phyloP scores from a whole-genome alignment of 2,888 invertebrate genomes.

The Limnephilus rhombicus region DNA sequence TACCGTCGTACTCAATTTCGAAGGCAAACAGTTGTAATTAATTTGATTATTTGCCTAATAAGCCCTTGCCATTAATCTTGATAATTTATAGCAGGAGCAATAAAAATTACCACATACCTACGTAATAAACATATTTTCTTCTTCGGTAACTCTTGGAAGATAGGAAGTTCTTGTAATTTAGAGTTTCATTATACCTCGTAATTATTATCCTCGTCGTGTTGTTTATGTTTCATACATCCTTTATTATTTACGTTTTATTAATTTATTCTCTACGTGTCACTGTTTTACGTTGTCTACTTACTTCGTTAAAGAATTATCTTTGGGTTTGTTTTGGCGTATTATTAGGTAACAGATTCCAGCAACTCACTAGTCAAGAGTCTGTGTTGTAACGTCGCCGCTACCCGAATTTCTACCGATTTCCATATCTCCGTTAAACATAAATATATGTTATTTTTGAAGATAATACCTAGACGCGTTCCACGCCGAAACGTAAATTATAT shows the following conservation, averaged over 20 bases:
- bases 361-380: background rate
- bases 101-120: background rate
- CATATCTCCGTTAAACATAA: too few species aligned
- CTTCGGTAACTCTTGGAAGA: background rate
- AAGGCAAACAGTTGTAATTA: background rate
- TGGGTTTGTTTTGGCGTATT: too few species aligned
- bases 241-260: background rate
- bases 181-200: background rate
- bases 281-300: too few species aligned
- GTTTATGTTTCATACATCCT: background rate
- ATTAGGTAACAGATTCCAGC: too few species aligned
- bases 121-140: background rate
- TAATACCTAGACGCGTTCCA: too few species aligned
- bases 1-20: background rate
- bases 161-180: background rate
- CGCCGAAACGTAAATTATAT: too few species aligned
- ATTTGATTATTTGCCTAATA: background rate
- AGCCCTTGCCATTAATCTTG: background rate
- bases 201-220: background rate
- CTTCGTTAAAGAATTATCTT: background rate
- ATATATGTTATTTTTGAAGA: too few species aligned
- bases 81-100: background rate
- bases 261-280: background rate
- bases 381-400: background rate
- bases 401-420: too few species aligned